A percentile compares a stretch with the other conserved stretches of the same genome.
Conservation (phyloP, 1,140 invertebrate genomes). For the Phymastichus coffea region DNA sequence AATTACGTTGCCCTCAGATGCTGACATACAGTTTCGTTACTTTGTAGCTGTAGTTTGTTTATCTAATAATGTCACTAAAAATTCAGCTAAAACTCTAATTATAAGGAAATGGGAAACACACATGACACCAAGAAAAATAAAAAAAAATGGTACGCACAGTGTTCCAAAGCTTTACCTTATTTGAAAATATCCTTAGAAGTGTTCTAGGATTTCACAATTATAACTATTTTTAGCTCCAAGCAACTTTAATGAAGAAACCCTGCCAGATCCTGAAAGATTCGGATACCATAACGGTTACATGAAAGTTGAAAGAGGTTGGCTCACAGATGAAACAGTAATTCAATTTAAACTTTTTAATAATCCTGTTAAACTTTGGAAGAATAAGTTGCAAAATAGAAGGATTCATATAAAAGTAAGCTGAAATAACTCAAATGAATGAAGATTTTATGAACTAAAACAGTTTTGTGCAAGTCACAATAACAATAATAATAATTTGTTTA, state of each 20-base stretch:
- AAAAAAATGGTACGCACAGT: conserved; percentile 50
- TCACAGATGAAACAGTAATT: conserved; percentile 81
- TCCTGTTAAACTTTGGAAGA: conserved; percentile 81
- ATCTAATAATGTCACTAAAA: conserved; percentile 52
- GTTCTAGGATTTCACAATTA: too few relatives aligned
- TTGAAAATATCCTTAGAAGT: not conserved
- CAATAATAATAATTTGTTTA: conserved; percentile 35
- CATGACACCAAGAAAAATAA: conserved; percentile 66
- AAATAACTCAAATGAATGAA: not conserved
- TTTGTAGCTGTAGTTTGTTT: conserved; percentile 63
- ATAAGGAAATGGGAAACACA: conserved; percentile 85
- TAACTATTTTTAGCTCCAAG: conserved; percentile 44
- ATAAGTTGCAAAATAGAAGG: conserved; percentile 69
- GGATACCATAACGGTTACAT: conserved; percentile 65
- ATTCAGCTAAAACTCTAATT: conserved; percentile 61
- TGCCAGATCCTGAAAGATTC: conserved; percentile 61
- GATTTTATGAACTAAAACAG: not conserved
- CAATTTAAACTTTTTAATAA: conserved; percentile 85
- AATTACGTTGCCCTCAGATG: conserved; percentile 62
- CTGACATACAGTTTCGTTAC: conserved; percentile 76
- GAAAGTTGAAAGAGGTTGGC: conserved; percentile 80
- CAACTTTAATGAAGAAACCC: conserved; percentile 41
- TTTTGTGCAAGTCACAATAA: not conserved
- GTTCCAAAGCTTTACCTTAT: too few relatives aligned
- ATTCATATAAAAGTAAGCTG: conserved; percentile 65